Evolutionary conservation across 1,140 invertebrate genomes (phyloP), one percentile per base, ranked within the genome.

Genomic region (Globodera rostochiensis): DNA sequence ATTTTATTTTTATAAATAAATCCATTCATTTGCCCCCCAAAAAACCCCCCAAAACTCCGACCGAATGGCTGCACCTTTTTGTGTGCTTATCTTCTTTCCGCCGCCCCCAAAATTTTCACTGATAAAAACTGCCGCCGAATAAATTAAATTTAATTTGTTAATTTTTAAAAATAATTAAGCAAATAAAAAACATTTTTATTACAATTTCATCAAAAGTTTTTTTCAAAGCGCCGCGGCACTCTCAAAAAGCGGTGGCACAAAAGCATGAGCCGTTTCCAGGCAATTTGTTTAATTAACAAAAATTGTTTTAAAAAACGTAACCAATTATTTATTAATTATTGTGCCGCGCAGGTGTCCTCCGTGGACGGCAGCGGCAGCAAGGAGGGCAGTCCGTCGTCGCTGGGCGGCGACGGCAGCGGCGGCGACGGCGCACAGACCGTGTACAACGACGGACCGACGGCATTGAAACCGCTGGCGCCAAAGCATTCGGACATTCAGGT

Each of bases 401-500:
- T 8, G 8, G 36, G 13, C 1, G 67, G n/a, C 67, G 19, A 69
- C 8, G n/a, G 7, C 66, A 19, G 36, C 67, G n/a, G 4, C 8
- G 67, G 69, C 36, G 7, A 64, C 57, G 19, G 36, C 36, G 25
- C 60, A 21, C 60, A 66, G 21, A 36, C 45, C 7, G 19, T 47
- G 19, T 71, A 5, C 69, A 36, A 45, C 36, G 69, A 71, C 36
- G 13, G 13, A 3, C 60, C n/a, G 60, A 21, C 60, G 25, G 46
- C n/a, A 64, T 15, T 5, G 15, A 3, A 6, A 64, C 19, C 19
- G 57, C 57, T 6, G 57, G 19, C 19, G 69, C 25, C 7, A 6
- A 71, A 47, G n/a, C 69, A 71, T 9, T 47, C 69, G 69, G 69
- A 71, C 69, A 71, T 71, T 47, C 69, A 71, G 25, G 69, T 13